Percentiles rank a stretch among this genome's conserved stretches.
Evolutionary conservation across 37 sponge, comb jelly and placozoan genomes (phyloP).

Genomic region (Corticium candelabrum): DNA sequence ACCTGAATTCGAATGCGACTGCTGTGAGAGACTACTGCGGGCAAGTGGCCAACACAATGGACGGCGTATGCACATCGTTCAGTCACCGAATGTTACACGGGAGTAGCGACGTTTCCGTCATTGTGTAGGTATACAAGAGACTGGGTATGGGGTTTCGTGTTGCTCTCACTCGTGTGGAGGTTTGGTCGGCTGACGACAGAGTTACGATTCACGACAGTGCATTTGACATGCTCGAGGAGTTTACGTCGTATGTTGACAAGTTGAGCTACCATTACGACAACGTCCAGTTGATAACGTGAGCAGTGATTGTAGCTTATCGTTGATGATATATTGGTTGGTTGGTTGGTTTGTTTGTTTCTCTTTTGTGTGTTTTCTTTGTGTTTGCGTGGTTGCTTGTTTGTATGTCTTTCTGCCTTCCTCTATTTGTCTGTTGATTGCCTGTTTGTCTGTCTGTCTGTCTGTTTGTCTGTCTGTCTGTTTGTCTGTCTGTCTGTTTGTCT

Average conservation of each 20-base stretch:
- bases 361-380: too few species aligned
- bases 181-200: not conserved
- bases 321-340: too few species aligned
- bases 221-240: not conserved
- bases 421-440: too few species aligned
- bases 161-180: not conserved
- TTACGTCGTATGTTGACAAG: not conserved
- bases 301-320: too few species aligned
- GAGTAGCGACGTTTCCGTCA: not conserved
- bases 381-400: too few species aligned
- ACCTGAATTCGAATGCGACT: not conserved
- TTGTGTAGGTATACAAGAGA: not conserved
- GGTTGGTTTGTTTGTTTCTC: too few species aligned
- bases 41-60: not conserved
- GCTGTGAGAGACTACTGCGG: not conserved
- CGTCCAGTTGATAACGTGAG: not conserved
- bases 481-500: too few species aligned
- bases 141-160: not conserved
- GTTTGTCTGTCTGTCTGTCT: too few species aligned
- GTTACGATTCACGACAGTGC: not conserved
- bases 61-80: not conserved
- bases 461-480: too few species aligned
- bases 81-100: not conserved
- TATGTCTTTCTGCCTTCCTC: too few species aligned
- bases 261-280: not conserved